A percentile compares a stretch with the other conserved stretches of the same genome.
Conservation (phyloP, 2,113 vertebrate species). For the Misgurnus mizolepis region DNA sequence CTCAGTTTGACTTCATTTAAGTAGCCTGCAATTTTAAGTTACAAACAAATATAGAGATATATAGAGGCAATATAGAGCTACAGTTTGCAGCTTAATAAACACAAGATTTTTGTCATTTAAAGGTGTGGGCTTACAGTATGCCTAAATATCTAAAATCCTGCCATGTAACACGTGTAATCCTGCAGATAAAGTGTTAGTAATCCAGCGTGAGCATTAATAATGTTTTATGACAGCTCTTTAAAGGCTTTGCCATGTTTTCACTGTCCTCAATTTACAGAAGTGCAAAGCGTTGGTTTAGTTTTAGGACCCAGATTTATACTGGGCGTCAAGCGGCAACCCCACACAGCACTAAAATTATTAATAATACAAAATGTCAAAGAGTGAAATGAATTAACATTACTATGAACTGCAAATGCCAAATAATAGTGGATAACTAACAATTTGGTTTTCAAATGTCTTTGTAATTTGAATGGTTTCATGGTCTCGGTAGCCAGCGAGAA, state of each 20-base stretch:
- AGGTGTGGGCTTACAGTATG: neutral
- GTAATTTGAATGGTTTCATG: too few species aligned
- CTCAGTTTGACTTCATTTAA: too few species aligned
- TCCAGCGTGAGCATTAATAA: conserved; percentile 16
- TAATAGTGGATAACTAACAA: too few species aligned
- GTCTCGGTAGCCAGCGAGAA: too few species aligned
- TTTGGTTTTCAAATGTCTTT: too few species aligned
- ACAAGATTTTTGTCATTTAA: neutral
- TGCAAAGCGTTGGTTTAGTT: neutral
- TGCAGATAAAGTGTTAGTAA: neutral
- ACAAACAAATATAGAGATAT: too few species aligned
- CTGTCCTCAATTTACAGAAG: neutral
- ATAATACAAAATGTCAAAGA: too few species aligned
- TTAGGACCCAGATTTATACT: neutral
- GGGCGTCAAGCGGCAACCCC: neutral
- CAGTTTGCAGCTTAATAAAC: neutral
- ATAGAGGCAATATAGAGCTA: too few species aligned
- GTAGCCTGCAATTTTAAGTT: too few species aligned
- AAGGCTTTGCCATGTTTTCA: neutral
- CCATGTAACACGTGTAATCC: neutral
- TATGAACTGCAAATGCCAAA: too few species aligned
- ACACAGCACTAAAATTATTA: neutral
- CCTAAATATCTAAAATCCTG: neutral
- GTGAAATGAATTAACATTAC: too few species aligned
- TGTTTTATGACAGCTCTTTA: neutral